Evolutionary conservation across 2,797 vertebrate species (phyloP).

Genomic region (Etheostoma perlongum): DNA sequence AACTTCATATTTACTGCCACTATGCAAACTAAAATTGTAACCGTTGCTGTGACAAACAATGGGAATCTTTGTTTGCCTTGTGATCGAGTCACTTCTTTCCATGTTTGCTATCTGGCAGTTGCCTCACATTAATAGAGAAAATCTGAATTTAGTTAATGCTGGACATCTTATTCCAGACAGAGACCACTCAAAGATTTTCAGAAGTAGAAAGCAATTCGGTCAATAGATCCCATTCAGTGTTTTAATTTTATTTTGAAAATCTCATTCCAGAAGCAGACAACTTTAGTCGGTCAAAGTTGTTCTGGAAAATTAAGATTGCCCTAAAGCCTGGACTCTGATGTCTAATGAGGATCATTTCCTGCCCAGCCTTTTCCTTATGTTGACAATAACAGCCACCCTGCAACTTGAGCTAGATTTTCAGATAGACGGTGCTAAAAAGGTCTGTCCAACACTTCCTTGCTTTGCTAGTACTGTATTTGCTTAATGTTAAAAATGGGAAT

Average conservation of each 20-base stretch:
- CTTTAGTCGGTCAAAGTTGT: slow-evolving; percentile 17
- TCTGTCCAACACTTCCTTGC: neutral
- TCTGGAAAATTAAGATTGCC: slow-evolving; percentile 15
- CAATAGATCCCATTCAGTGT: neutral
- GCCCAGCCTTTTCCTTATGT: slow-evolving; percentile 79
- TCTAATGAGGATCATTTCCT: slow-evolving; percentile 79
- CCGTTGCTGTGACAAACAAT: slow-evolving; percentile 23
- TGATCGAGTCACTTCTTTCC: slow-evolving; percentile 38
- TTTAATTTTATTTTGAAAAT: slow-evolving; percentile 25
- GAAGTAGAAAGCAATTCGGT: slow-evolving; percentile 3
- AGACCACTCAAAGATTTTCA: slow-evolving; percentile 31
- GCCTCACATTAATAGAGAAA: neutral
- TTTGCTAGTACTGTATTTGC: neutral
- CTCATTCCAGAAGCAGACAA: slow-evolving; percentile 22
- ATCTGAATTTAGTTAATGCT: slow-evolving; percentile 32
- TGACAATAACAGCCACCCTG: slow-evolving; percentile 53
- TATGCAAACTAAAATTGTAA: slow-evolving; percentile 39
- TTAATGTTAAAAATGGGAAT: neutral
- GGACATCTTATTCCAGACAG: slow-evolving; percentile 39
- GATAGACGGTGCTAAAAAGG: slow-evolving; percentile 23
- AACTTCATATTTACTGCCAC: slow-evolving; percentile 31
- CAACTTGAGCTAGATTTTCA: slow-evolving; percentile 13
- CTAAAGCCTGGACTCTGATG: slow-evolving; percentile 46
- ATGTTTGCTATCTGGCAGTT: slow-evolving; percentile 8
- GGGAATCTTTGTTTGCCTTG: slow-evolving; percentile 48